phyloP scores from a whole-genome alignment of 2,113 vertebrate species.

The Pica pica region DNA sequence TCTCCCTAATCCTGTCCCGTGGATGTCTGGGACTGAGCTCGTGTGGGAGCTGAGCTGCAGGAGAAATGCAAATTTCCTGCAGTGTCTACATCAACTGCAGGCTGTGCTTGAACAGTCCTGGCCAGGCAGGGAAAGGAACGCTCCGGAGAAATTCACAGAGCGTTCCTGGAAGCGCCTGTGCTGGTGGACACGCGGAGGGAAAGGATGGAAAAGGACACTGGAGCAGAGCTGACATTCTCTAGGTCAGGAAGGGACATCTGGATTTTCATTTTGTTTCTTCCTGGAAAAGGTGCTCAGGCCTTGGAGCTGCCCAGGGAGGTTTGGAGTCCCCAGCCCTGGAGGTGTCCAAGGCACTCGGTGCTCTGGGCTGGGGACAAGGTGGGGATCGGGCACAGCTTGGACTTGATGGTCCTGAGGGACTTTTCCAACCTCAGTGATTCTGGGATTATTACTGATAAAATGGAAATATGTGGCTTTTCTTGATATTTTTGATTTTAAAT shows the following conservation, averaged over 20 bases:
- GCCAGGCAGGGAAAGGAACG: neutral
- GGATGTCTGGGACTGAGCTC: neutral
- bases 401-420: neutral
- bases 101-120: neutral
- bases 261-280: neutral
- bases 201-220: neutral
- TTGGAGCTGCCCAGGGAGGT: neutral
- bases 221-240: neutral
- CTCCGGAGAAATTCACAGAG: neutral
- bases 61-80: neutral
- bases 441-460: neutral
- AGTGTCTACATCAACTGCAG: neutral
- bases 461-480: accelerated
- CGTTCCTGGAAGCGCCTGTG: neutral
- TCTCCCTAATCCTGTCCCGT: neutral
- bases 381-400: neutral
- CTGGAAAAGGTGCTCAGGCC: neutral
- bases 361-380: neutral
- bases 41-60: neutral
- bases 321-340: neutral
- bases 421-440: neutral
- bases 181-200: neutral
- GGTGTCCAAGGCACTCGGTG: neutral
- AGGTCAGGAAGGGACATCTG: neutral
- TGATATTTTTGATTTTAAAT: neutral